Conservation (phyloP, 2,797 vertebrate species). For the Mionectes olivaceus region DNA sequence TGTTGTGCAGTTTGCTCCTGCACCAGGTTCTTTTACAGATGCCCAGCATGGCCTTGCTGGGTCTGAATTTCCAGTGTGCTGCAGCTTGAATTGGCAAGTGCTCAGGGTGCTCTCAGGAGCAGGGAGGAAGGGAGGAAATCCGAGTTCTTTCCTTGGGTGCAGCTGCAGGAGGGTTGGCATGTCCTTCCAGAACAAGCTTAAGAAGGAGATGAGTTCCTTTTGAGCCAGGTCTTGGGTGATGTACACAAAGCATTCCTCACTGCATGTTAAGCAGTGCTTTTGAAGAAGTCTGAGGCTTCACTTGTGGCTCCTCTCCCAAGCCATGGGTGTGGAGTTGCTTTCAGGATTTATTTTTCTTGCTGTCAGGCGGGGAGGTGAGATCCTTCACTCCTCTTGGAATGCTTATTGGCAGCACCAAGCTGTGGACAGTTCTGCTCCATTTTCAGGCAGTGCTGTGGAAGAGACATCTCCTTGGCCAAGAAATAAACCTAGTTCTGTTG, state of each 20-base stretch:
- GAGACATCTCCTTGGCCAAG: background rate
- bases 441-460: background rate
- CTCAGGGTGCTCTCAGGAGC: background rate
- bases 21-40: background rate
- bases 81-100: background rate
- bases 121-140: background rate
- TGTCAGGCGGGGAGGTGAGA: background rate
- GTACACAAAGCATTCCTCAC: background rate
- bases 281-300: background rate
- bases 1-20: background rate
- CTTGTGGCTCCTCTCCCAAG: background rate
- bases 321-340: background rate
- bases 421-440: background rate
- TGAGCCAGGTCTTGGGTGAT: background rate
- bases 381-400: background rate
- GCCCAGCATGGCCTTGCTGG: background rate
- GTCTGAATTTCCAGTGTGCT: background rate
- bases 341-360: background rate
- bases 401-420: background rate
- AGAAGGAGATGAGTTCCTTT: background rate
- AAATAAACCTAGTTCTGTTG: background rate
- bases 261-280: background rate
- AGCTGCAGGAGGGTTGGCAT: background rate
- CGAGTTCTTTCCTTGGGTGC: background rate
- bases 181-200: background rate